Evolutionary conservation across 1,140 invertebrate species (phyloP), one percentile per base, ranked within the genome.

Genomic region (Diuraphis noxia): DNA sequence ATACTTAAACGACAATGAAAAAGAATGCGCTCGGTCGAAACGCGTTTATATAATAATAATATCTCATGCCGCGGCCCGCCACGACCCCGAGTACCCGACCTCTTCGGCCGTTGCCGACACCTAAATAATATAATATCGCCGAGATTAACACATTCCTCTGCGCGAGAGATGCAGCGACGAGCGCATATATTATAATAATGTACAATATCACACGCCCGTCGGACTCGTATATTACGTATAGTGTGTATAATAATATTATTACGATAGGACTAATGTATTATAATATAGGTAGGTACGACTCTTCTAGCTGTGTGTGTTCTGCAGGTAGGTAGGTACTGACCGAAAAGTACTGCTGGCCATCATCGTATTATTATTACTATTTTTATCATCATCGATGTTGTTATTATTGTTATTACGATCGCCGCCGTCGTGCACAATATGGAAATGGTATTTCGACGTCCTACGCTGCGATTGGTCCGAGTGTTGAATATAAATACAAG

Each of bases 111-210:
- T 81, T 10, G 36, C 79, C 79, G 79, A 81, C 79, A 81, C 79
- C 79, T 81, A 81, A 81, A 81, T 81, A 81, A 81, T 81, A 81
- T 81, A 81, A 81, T 81, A 81, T 81, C 38, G 38, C 81, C 81
- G 81, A 38, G 81, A 82, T 82, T 82, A 82, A 82, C 81, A 82
- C 81, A 82, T 82, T 82, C 81, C 81, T 41, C 81, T 19, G 34
- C 19, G 72, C 72, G 56, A 72, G 56, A 63, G 30, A 25, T 63
- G 56, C 56, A 63, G 23, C 56, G 56, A n/a, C 30, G 56, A 72
- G 56, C 56, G 56, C 56, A 72, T 72, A 72, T 17, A 72, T 72
- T 72, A 72, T 72, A 72, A 72, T 72, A 72, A 72, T n/a, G n/a
- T 72, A 72, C 30, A 72, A 72, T 72, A 72, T 72, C 56, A 72